Evolutionary conservation across 2,888 invertebrate species (phyloP), one percentile per base, ranked within the genome.

Genomic region (Podabrus alpinus): DNA sequence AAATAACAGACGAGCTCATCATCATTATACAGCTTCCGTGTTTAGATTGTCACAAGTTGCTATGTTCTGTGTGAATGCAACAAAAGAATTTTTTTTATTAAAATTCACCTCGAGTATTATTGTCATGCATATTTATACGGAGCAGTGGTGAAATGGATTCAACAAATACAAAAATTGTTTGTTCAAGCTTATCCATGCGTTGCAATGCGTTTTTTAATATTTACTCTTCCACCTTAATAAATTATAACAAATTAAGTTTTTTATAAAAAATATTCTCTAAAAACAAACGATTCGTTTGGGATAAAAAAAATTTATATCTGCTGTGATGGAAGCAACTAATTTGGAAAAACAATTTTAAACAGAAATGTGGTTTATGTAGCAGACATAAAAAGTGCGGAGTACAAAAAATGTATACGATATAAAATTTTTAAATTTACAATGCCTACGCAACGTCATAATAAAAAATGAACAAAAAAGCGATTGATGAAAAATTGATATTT

Each of bases 1-100:
- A 73, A 69, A 73, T 69, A 73, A 73, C 68, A 72, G 29, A 73
- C 72, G 64, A 64, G 68, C 69, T 69, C 69, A 66, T 73, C 73
- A 68, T 72, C 72, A 72, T 72, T 72, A 60, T 29, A 62, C 72
- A 68, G 59, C 64, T 69, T 29, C 64, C 64, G 59, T 62, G 45
- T 59, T 69, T 69, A 69, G 64, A 72, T 66, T 45, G 68, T 17
- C 68, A 66, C 64, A 73, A 68, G 69, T 66, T 69, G 72, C 62
- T 60, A 68, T 19, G 21, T n/a, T 70, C 17, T 71, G 64, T 71
- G 66, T 45, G 21, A 71, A 19, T 64, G 64, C 66, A 71, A 71
- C 66, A 71, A 66, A 71, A 29, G 66, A n/a, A 71, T 71, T 66
- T 71, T 68, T 70, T 69, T 15, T 64, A 19, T 66, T 66, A 24